phyloP scores from a whole-genome alignment of 2,888 invertebrate genomes.

The Lordiphosa fenestrarum region DNA sequence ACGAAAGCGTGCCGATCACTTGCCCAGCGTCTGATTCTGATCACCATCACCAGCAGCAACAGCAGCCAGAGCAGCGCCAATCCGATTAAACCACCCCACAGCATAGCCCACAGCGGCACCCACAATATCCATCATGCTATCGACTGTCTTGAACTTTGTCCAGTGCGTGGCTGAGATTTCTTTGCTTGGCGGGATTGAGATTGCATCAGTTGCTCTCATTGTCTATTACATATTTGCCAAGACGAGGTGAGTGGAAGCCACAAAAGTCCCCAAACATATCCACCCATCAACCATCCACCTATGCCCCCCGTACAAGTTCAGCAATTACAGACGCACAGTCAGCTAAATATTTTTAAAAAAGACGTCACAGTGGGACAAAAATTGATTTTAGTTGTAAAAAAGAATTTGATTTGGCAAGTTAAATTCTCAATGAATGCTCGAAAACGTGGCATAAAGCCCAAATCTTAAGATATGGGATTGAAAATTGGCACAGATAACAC shows the following conservation, averaged over 20 bases:
- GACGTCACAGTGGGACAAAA: too few relatives aligned
- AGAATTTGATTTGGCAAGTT: too few relatives aligned
- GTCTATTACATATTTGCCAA: constrained; percentile 79
- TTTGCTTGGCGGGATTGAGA: constrained; percentile 77
- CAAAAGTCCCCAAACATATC: constrained; percentile 32
- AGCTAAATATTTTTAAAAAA: too few relatives aligned
- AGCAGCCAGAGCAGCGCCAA: neutral
- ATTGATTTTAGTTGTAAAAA: too few relatives aligned
- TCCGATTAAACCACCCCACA: neutral
- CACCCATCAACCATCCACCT: constrained; percentile 15
- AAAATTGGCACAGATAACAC: too few relatives aligned
- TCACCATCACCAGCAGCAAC: constrained; percentile 14
- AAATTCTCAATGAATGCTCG: too few relatives aligned
- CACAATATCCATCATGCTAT: constrained; percentile 57
- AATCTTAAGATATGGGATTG: too few relatives aligned
- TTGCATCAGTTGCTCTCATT: constrained; percentile 76
- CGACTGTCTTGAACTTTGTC: constrained; percentile 67
- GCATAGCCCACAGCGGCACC: constrained; percentile 7
- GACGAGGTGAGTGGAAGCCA: constrained; percentile 77
- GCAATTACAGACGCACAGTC: neutral
- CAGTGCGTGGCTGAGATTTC: constrained; percentile 77
- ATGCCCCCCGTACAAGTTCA: constrained; percentile 5
- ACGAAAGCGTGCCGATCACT: constrained; percentile 36
- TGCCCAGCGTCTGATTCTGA: constrained; percentile 23
- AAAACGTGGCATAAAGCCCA: too few relatives aligned